A percentile compares a stretch with the other conserved stretches of the same genome.
Conservation (phyloP, 2,797 vertebrate species). For the Allobates femoralis region DNA sequence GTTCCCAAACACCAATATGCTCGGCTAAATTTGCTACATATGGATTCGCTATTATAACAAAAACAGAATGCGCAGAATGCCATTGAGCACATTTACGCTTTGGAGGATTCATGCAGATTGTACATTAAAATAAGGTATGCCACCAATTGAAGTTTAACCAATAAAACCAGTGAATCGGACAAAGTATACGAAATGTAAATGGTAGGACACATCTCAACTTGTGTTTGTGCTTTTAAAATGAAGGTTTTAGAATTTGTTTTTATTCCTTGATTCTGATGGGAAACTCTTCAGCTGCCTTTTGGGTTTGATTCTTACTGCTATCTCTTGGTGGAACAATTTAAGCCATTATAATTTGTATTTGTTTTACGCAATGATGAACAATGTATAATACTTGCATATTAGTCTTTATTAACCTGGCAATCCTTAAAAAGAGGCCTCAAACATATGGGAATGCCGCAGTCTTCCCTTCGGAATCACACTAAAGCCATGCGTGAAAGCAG, state of each 20-base stretch:
- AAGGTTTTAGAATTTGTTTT: neutral
- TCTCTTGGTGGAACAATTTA: neutral
- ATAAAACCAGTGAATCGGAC: neutral
- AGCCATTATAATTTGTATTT: neutral
- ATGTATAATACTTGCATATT: neutral
- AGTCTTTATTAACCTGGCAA: neutral
- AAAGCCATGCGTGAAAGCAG: neutral
- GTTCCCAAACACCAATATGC: conserved; percentile 1
- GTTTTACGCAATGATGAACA: neutral
- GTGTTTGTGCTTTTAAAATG: neutral
- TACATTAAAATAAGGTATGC: conserved; percentile 15
- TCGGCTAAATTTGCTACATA: conserved; percentile 22
- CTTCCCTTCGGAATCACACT: neutral
- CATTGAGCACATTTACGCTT: conserved; percentile 23
- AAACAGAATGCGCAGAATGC: conserved; percentile 32
- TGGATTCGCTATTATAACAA: conserved; percentile 35
- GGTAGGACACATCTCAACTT: neutral
- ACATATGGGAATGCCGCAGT: neutral
- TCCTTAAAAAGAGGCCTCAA: neutral
- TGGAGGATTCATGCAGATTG: neutral
- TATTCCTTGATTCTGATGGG: neutral
- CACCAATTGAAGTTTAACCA: neutral
- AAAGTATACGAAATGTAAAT: neutral
- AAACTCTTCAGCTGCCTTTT: neutral
- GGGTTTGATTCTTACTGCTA: neutral